Evolutionary conservation across 2,797 vertebrate species (phyloP), one percentile per base, ranked within the genome.

Genomic region (Megalops cyprinoides): DNA sequence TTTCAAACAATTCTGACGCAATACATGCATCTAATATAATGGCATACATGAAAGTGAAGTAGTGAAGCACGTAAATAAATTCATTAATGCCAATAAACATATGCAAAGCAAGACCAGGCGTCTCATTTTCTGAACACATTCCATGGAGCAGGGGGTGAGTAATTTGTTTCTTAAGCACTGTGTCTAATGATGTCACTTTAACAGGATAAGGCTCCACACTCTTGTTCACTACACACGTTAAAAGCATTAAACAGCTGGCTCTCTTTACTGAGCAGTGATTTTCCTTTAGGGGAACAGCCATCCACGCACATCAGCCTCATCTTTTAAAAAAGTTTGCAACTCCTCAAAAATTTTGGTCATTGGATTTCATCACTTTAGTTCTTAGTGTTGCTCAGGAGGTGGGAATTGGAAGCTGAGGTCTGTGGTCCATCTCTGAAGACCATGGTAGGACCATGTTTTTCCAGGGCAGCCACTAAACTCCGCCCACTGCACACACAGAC

Each of bases 401-500:
- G 46, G 18, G 31, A 44, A 69, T 37, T 69, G 48, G 69, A 44
- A 73, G 34, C 7, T 51, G 48, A 69, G 10, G 49, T 34, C 23
- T 46, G n/a, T 28, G 46, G 39, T 78, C n/a, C n/a, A n/a, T n/a
- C n/a, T n/a, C n/a, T n/a, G 28, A 12, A 28, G 25, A 62, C 58
- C 28, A n/a, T n/a, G n/a, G n/a, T n/a, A n/a, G n/a, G n/a, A n/a
- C 74, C 73, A 76, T 81, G 74, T 87, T 67, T 81, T 28, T 51
- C 58, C 48, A 28, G 58, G 51, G 23, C n/a, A 71, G 28, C n/a
- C 14, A 67, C 12, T 25, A 74, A 12, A 42, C 8, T 75, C 48
- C 77, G 76, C 78, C 88, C 58, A 81, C 53, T 83, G 74, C 82
- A 83, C 79, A 84, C 87, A 82, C 56, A 76, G 80, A 80, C 84